Conservation (phyloP, 2,888 invertebrate genomes). For the Stegophylla sp. region DNA sequence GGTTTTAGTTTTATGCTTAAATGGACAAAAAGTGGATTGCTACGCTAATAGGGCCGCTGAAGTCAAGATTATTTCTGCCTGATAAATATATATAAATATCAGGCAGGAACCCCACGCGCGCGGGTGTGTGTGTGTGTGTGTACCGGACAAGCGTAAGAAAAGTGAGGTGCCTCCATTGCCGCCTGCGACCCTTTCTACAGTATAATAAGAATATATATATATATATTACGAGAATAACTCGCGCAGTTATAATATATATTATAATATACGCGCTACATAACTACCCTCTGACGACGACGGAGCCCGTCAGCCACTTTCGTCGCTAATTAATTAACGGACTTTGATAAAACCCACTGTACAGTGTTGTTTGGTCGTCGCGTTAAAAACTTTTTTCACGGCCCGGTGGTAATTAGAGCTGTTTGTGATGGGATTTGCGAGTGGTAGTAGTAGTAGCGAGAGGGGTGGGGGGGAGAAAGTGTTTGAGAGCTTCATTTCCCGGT, state of each 20-base stretch:
- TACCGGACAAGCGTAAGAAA: conserved; percentile 12
- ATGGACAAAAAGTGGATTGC: too few species aligned
- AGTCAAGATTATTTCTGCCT: too few species aligned
- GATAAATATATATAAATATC: too few species aligned
- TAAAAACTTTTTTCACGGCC: conserved; percentile 44
- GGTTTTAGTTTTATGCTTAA: too few species aligned
- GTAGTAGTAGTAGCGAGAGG: too few species aligned
- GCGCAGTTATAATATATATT: neutral
- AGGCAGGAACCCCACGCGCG: too few species aligned
- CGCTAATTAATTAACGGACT: conserved; percentile 56
- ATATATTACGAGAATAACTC: neutral
- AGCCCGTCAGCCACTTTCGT: conserved; percentile 32
- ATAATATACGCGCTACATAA: neutral
- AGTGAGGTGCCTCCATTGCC: neutral
- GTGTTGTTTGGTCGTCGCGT: conserved; percentile 47
- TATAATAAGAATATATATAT: neutral
- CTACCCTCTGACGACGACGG: neutral
- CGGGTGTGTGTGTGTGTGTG: neutral
- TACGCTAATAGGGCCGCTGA: too few species aligned
- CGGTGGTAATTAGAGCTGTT: conserved; percentile 54
- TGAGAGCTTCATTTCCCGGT: conserved; percentile 38
- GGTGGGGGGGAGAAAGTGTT: neutral
- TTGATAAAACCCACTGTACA: conserved; percentile 12
- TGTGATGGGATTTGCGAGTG: conserved; percentile 34
- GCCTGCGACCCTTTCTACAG: neutral